Percentiles rank a stretch among this genome's conserved stretches.
phyloP scores from a whole-genome alignment of 2,113 vertebrate genomes.

The Prunella fulvescens region DNA sequence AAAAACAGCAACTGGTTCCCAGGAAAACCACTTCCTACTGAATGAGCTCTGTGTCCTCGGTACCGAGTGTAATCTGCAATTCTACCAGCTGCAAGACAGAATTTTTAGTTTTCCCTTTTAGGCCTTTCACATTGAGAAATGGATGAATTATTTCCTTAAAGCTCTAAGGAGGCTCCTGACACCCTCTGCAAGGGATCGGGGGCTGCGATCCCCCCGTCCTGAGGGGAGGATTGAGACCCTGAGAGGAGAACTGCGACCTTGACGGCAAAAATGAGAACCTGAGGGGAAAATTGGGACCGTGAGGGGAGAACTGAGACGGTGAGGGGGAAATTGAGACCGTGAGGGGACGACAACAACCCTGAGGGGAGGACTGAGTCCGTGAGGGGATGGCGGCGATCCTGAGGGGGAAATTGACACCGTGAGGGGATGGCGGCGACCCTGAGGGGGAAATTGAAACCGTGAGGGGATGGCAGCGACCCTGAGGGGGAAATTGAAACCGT shows the following conservation, averaged over 20 bases:
- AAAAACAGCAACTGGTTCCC: not conserved
- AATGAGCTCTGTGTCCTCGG: fast-evolving
- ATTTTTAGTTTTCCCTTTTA: not conserved
- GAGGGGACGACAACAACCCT: not conserved
- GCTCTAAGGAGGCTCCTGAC: not conserved
- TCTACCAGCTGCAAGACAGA: not conserved
- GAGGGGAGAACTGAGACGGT: not conserved
- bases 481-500: fast-evolving
- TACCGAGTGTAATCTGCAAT: not conserved
- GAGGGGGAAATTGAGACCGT: not conserved
- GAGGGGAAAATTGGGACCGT: fast-evolving
- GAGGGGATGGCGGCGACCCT: not conserved
- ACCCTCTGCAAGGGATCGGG: not conserved
- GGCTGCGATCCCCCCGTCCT: not conserved
- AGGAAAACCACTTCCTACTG: not conserved
- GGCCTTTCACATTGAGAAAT: not conserved
- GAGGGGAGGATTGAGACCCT: not conserved
- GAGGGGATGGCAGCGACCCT: not conserved
- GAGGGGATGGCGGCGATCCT: fast-evolving
- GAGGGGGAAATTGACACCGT: fast-evolving
- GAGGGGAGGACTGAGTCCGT: fast-evolving
- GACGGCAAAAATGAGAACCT: not conserved
- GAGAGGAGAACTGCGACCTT: not conserved
- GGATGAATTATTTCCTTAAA: not conserved
- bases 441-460: fast-evolving